These are phyloP conservation scores for Mastacembelus armatus DNA, from an alignment of 2,797 vertebrate species.

Conservation along the genomic window DNA sequence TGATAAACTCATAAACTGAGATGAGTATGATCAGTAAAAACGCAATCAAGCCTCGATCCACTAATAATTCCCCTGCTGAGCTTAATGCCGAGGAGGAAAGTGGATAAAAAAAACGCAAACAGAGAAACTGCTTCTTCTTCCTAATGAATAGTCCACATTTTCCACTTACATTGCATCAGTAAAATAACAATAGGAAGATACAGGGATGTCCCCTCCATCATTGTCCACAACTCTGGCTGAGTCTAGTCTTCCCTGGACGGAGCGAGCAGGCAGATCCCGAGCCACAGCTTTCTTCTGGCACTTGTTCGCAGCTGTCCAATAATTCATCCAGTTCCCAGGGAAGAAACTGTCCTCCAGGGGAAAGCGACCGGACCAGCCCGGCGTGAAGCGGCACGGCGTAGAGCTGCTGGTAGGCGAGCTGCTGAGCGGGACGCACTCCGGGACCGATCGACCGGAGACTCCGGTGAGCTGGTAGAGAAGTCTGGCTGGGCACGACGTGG, in stretches of 20 bases:
- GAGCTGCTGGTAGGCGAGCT: slow-evolving; percentile 6
- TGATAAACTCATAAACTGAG: too few relatives aligned
- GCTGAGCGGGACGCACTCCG: slow-evolving; percentile 34
- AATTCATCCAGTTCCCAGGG: slow-evolving; percentile 74
- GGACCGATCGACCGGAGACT: neutral
- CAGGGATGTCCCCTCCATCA: slow-evolving; percentile 75
- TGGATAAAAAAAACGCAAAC: too few relatives aligned
- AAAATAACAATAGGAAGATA: slow-evolving; percentile 65
- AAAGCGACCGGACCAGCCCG: slow-evolving; percentile 40
- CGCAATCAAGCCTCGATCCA: too few relatives aligned
- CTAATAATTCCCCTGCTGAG: too few relatives aligned
- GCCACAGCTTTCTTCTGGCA: slow-evolving; percentile 69
- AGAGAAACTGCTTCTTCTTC: neutral
- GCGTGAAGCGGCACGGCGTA: slow-evolving; percentile 1
- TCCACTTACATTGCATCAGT: slow-evolving; percentile 79
- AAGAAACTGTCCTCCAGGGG: slow-evolving; percentile 33
- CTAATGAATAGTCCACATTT: neutral
- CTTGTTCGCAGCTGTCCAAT: slow-evolving; percentile 76
- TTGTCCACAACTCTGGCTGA: slow-evolving; percentile 60
- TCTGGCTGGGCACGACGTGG: slow-evolving; percentile 21
- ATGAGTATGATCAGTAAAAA: too few relatives aligned
- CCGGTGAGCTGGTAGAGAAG: slow-evolving; percentile 21
- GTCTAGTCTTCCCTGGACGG: slow-evolving; percentile 58
- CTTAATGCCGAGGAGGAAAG: too few relatives aligned
- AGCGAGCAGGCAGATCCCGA: slow-evolving; percentile 53